Base-by-base conservation (phyloP, 1,140 invertebrate genomes). In the Ephestia elutella region DNA sequence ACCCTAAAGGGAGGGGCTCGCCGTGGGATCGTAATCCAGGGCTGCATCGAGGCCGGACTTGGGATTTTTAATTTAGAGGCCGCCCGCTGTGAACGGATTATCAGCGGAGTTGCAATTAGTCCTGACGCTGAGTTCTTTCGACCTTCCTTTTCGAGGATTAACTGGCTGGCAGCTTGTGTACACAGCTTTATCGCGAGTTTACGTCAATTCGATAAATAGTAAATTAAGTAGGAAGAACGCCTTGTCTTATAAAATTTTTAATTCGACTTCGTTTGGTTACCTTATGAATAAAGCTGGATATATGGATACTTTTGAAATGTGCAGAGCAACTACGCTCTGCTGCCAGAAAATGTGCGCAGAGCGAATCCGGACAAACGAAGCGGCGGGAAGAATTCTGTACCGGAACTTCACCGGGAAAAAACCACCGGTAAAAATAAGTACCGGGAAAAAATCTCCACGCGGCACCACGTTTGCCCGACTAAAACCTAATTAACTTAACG, bases 81-180 rank as follows among this genome's bases (percentile, higher is more conserved):
- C 80, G 73, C 82, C 83, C 70, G 81, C 82, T 83, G 84, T 68
- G 82, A 77, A 72, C 73, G 81, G 84, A 86, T 87, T 87, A 87
- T 76, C 80, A 68, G 70, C 62, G 70, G 56, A 65, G 60, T 75
- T 57, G 79, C 80, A 87, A 87, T 87, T 87, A 87, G 84, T 81
- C 70, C 65, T 60, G 50, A 21, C 63, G 59, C 73, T 70, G 67
- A 73, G 78, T 66, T 73, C 67, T 68, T 62, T 53, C 60, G 44
- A 50, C 63, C 61, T 65, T 62, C 63, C 65, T 72, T 65, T 68
- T 61, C 57, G 35, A 51, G 70, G 71, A 70, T 78, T 72, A 71
- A 64, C 68, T 60, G 53, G 35, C 49, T 54, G 50, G 35, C 19
- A 44, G 13, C 13, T 44, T 44, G 38, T 57, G 44, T 54, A 28